Evolutionary conservation across 35 echinoderm and acorn worm species (phyloP).

Genomic region (Apostichopus californicus): DNA sequence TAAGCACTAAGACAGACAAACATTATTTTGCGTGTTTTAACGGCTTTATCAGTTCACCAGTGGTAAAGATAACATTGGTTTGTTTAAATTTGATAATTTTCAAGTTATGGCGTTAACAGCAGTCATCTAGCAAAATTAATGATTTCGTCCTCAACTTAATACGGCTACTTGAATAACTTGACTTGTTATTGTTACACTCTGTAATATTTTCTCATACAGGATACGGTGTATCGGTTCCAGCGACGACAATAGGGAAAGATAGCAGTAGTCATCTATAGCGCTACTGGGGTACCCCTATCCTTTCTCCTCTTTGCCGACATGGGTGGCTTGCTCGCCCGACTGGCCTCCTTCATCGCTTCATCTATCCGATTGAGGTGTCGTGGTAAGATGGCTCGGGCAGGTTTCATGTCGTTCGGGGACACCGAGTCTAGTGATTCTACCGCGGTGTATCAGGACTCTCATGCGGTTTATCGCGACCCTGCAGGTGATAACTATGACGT

Average conservation of each 20-base stretch:
- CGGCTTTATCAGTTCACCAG: too few species aligned
- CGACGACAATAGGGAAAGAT: background rate
- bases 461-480: background rate
- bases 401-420: background rate
- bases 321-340: slow-evolving; percentile 7
- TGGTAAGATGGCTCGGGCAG: background rate
- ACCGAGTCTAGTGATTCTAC: background rate
- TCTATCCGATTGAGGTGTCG: background rate
- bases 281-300: background rate
- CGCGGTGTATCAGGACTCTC: background rate
- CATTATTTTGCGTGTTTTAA: too few species aligned
- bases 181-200: background rate
- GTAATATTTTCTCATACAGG: too few species aligned
- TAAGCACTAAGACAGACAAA: too few species aligned
- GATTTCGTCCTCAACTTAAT: too few species aligned
- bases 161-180: background rate
- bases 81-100: too few species aligned
- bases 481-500: background rate
- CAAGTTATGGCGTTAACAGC: too few species aligned
- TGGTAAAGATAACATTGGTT: too few species aligned
- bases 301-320: background rate
- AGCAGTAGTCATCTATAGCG: background rate
- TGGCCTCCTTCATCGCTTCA: background rate
- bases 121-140: too few species aligned
- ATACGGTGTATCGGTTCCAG: too few species aligned